These are phyloP conservation scores for Epinephelus malabaricus DNA, from an alignment of 2,797 vertebrate species.

Conservation along the genomic window DNA sequence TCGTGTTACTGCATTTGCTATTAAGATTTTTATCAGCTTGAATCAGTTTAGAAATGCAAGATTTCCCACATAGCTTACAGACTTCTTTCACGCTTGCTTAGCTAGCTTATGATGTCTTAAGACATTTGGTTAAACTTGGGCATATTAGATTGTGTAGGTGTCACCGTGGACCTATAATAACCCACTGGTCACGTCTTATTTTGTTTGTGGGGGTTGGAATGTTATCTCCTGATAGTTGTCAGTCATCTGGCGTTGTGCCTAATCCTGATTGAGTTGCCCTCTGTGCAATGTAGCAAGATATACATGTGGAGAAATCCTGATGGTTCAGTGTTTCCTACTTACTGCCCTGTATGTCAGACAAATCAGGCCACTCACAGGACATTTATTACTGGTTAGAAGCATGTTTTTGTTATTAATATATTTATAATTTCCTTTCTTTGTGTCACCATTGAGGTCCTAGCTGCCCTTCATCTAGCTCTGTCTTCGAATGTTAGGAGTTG, in stretches of 20 bases:
- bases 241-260: neutral
- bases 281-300: neutral
- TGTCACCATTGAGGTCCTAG: neutral
- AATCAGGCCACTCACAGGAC: neutral
- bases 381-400: neutral
- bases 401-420: neutral
- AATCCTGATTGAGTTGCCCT: conserved; percentile 10
- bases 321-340: neutral
- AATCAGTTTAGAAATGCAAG: neutral
- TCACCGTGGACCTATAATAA: neutral
- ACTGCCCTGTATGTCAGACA: neutral
- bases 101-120: neutral
- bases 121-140: neutral
- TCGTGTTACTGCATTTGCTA: neutral
- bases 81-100: conserved; percentile 6
- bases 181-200: neutral
- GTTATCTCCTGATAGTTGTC: neutral
- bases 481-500: neutral
- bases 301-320: neutral
- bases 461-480: neutral
- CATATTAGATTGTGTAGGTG: neutral
- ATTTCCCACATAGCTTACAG: conserved; percentile 13
- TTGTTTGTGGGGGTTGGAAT: neutral
- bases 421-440: neutral
- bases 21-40: neutral